Base-by-base conservation (phyloP, 2,888 invertebrate genomes). In the Agonum fuliginosum region DNA sequence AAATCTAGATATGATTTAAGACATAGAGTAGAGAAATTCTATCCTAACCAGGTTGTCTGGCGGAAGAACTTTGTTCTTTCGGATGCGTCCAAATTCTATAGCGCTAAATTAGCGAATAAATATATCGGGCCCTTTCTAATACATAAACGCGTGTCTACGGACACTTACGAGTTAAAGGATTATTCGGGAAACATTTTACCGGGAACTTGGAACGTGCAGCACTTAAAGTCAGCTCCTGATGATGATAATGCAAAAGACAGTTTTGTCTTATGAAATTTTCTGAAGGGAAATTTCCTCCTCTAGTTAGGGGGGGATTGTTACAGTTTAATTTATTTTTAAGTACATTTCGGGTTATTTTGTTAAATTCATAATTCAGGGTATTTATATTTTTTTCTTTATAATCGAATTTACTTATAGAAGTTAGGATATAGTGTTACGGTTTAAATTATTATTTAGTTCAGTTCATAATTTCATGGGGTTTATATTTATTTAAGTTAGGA, bases 71-170 rank as follows among this genome's bases (percentile, higher is more conserved):
- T 37, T 41, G 24, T 62, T 1, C n/a, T 78, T 0, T 78, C 78
- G 4, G 72, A 73, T 41, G 71, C 37, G 1, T 17, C 54, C 1
- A 51, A 58, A 37, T 37, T 24, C 20, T 78, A 20, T 73, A 12
- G 22, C 3, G 78, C 72, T 1, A 72, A 78, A 24, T 43, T 78
- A 34, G 72, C 71, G 8, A 10, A 19, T 5, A 58, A 73, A 51
- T 78, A n/a, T 54, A 22, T 78, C 8, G 72, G 78, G 6, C 78
- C 78, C 0, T 78, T 71, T 3, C 27, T 1, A 14, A 54, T 48
- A 4, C 22, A 62, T 24, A 62, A 27, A 24, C 4, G n/a, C 1
- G 14, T 62, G 10, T 20, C 62, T 4, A 62, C 24, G 3, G 62
- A 62, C 12, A 27, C 4, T 27, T 62, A 62, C 12, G 10, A n/a